These are phyloP conservation scores for Tholera decimalis DNA, from an alignment of 2,888 invertebrate genomes.

Conservation along the genomic window DNA sequence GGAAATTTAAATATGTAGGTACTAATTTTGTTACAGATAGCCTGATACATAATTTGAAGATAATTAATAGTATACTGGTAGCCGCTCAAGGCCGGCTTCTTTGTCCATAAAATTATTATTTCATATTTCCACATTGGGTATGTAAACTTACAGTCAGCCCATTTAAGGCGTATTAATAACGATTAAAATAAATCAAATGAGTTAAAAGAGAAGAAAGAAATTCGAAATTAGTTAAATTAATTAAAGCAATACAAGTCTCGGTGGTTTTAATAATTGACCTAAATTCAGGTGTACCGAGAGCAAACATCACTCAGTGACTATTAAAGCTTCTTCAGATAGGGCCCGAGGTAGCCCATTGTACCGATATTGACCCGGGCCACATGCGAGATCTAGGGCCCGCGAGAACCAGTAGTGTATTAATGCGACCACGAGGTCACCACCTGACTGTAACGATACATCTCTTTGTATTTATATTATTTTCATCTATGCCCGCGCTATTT, in stretches of 20 bases:
- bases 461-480: conserved; percentile 43
- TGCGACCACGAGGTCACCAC: conserved; percentile 77
- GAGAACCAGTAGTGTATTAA: conserved; percentile 68
- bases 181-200: too few species aligned
- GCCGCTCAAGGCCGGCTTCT: not conserved
- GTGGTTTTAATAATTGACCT: not conserved
- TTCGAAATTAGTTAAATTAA: too few species aligned
- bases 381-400: conserved; percentile 71
- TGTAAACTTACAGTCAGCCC: too few species aligned
- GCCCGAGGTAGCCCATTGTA: conserved; percentile 29
- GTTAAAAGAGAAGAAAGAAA: not conserved
- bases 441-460: conserved; percentile 61
- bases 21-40: not conserved
- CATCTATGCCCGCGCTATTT: conserved; percentile 37
- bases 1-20: not conserved
- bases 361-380: conserved; percentile 55
- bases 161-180: too few species aligned
- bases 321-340: conserved; percentile 30
- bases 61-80: too few species aligned
- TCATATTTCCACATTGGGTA: not conserved
- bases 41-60: not conserved
- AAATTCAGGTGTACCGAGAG: not conserved
- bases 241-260: not conserved
- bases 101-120: not conserved
- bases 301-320: conserved; percentile 2